Evolutionary conservation across 2,888 invertebrate species (phyloP).

Genomic region (Sarcophaga subvicina): DNA sequence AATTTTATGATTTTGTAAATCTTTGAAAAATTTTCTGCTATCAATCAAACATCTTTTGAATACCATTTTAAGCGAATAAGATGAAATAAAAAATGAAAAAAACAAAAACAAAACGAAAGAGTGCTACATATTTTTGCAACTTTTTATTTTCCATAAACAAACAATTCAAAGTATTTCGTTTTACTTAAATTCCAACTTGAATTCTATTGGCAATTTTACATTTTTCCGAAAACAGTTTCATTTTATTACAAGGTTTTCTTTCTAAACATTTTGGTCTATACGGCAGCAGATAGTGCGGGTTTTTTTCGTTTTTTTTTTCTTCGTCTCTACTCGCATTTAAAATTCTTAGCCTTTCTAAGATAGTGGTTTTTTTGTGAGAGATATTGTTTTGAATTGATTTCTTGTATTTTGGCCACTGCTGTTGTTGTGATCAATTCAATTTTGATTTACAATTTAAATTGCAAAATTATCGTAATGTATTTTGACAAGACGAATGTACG

Average conservation of each 20-base stretch:
- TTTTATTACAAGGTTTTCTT: constrained; percentile 55
- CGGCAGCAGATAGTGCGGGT: background rate
- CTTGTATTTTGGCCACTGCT: background rate
- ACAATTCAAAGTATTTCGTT: constrained; percentile 48
- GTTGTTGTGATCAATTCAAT: constrained; percentile 39
- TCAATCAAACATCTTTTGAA: constrained; percentile 1
- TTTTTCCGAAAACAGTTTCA: constrained; percentile 47
- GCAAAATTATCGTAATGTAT: constrained; percentile 70
- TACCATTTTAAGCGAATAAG: background rate
- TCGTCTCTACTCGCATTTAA: constrained; percentile 33
- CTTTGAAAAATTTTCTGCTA: background rate
- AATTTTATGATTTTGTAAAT: background rate
- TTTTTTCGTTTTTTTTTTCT: background rate
- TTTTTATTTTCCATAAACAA: constrained; percentile 38
- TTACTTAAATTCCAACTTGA: constrained; percentile 51
- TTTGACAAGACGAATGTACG: constrained; percentile 53
- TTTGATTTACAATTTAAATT: constrained; percentile 69
- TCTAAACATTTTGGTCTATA: background rate
- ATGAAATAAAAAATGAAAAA: background rate
- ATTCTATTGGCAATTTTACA: constrained; percentile 50
- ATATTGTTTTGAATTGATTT: background rate
- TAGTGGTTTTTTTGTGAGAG: constrained; percentile 19
- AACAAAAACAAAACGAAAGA: background rate
- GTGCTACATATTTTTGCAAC: constrained; percentile 40
- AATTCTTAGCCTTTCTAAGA: constrained; percentile 61